Base-by-base conservation (phyloP, 2,888 invertebrate genomes). In the Tipula unca region DNA sequence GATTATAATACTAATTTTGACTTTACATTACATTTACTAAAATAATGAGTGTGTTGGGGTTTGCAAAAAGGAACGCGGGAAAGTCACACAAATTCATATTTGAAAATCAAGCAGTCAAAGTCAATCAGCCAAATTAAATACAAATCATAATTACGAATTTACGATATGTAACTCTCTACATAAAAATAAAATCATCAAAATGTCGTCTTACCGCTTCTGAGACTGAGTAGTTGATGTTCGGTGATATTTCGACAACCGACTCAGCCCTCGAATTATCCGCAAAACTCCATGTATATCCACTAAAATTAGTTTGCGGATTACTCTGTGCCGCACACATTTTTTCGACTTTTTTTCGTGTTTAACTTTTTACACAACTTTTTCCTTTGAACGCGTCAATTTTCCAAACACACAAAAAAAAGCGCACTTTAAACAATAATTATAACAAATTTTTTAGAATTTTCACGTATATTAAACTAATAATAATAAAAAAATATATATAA, bases 231-330 rank as follows among this genome's bases (percentile, higher is more conserved):
- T 91, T 91, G 87, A 91, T 90, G 88, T 91, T 91, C 86, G 91
- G 91, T 87, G 91, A 90, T 89, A 91, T 91, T 88, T 91, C 91
- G 87, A 91, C 90, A 86, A 91, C 91, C 86, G 90, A 90, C 88
- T 91, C 91, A 87, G 90, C 89, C 86, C 90, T 89, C 86, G 89
- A 89, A 88, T 90, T 91, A 88, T 90, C 91, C 87, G 91, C 89
- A 88, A 91, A 91, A 86, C 90, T 90, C 91, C 91, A 91, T 87
- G 91, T 89, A 87, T 91, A 91, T 88, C 91, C 91, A 88, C 91
- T 91, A 87, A 91, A 91, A 89, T 89, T 89, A 85, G 90, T 89
- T 88, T 90, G 90, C 87, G 91, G 90, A 88, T 91, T 91, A 88
- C 90, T 90, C 88, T 91, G 91, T 87, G 91, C 91, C 88, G 91